Base-by-base conservation (phyloP, 2,888 invertebrate genomes). In the Phanerotoma sp. region DNA sequence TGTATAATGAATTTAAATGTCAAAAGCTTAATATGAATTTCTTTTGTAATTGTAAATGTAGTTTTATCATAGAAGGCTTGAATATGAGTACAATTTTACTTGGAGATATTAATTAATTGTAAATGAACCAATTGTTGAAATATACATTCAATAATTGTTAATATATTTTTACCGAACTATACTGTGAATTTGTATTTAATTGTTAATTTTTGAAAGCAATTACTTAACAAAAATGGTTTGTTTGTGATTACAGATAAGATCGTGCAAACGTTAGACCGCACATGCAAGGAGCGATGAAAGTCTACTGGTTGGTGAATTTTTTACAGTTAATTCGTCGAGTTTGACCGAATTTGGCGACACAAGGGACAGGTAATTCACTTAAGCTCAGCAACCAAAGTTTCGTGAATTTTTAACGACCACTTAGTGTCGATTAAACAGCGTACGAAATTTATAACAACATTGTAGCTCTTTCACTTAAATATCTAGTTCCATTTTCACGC, bases 111-210 rank as follows among this genome's bases (percentile, higher is more conserved):
- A n/a, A n/a, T n/a, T n/a, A n/a, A n/a, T n/a, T n/a, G n/a, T n/a
- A n/a, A n/a, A n/a, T n/a, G n/a, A n/a, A n/a, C n/a, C n/a, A n/a
- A n/a, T n/a, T n/a, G n/a, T n/a, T n/a, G n/a, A n/a, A n/a, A n/a
- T n/a, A n/a, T n/a, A n/a, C n/a, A n/a, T n/a, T n/a, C n/a, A n/a
- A n/a, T n/a, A n/a, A n/a, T n/a, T n/a, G n/a, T n/a, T n/a, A n/a
- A n/a, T n/a, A n/a, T n/a, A n/a, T n/a, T n/a, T n/a, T n/a, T n/a
- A n/a, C n/a, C n/a, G n/a, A n/a, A n/a, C n/a, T n/a, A n/a, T n/a
- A n/a, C n/a, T n/a, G n/a, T n/a, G n/a, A n/a, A n/a, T n/a, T n/a
- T 57, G 51, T 52, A 57, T 49, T 58, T 47, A 54, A 54, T 49
- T 47, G 16, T 45, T 55, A 51, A 44, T 5, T 33, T 47, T 11